Evolutionary conservation across 35 echinoderm and acorn worm genomes (phyloP), one percentile per base, ranked within the genome.

Genomic region (Heliocidaris erythrogramma): DNA sequence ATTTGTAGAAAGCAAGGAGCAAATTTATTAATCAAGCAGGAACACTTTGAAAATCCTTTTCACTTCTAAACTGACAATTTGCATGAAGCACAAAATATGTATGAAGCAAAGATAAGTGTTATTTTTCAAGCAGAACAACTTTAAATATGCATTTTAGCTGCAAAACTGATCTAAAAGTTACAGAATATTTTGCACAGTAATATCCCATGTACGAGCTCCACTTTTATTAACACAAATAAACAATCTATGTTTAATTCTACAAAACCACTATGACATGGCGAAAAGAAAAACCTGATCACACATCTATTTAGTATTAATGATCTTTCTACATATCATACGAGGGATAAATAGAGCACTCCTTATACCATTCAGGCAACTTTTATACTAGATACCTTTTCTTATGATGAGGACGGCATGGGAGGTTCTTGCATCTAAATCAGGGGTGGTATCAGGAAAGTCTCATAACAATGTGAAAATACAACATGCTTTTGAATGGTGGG

Each of bases 371-470:
- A 78, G 27, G 7, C 27, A n/a, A 2, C 21, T 78, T 18, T 78
- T 78, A 78, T 78, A 78, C 65, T 78, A 78, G 21, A 78, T 78
- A 78, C 65, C 65, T 78, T 89, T 89, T 47, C 87, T 32, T 89
- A 89, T 89, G 31, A 89, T n/a, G 29, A 89, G 47, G 47, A 89
- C 87, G 87, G 87, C 87, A 89, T 89, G 87, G 47, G 87, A 89
- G 14, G 87, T 89, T 89, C 87, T 89, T 32, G 87, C 31, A 42
- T 89, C 87, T 89, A 89, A 17, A 89, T 89, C 21, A 32, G 65
- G 65, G 65, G 65, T 78, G 18, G 65, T 21, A 78, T 24, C 65
- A 78, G 65, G 65, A 78, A 78, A 78, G 21, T 78, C 27, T 78
- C 21, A n/a, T 78, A 78, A 78, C 65, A 78, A n/a, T 78, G 65